Conservation (phyloP, 2,888 invertebrate species). For the Amphimallon solstitiale region DNA sequence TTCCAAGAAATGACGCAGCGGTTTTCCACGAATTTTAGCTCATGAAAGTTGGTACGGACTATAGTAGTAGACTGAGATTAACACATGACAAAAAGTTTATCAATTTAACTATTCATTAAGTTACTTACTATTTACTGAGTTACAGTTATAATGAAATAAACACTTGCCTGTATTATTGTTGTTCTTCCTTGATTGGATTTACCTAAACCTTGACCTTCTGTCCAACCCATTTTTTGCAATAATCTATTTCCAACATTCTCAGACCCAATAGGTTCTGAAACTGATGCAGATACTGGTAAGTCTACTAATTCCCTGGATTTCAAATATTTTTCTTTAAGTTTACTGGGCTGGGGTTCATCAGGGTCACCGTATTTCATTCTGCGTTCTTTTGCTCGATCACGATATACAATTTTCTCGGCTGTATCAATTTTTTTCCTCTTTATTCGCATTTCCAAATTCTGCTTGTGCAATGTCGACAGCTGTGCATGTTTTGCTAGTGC, state of each 20-base stretch:
- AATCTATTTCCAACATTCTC: constrained; percentile 95
- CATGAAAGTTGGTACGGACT: too few relatives aligned
- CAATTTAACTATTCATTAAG: too few relatives aligned
- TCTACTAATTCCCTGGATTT: constrained; percentile 67
- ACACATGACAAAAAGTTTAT: too few relatives aligned
- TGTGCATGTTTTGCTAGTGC: constrained; percentile 91
- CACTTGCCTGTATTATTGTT: constrained; percentile 86
- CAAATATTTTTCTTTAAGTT: constrained; percentile 77
- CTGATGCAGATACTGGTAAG: constrained; percentile 65
- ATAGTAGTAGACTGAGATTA: too few relatives aligned
- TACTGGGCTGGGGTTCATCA: constrained; percentile 79
- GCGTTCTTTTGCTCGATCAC: constrained; percentile 96
- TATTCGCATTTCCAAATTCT: constrained; percentile 73
- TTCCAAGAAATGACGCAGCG: too few relatives aligned
- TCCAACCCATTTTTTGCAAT: constrained; percentile 99
- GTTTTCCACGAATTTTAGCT: too few relatives aligned
- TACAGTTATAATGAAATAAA: background rate
- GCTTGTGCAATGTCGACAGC: constrained; percentile 93
- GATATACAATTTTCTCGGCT: constrained; percentile 68
- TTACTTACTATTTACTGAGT: too few relatives aligned
- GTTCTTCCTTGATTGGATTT: constrained; percentile 92
- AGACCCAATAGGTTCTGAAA: constrained; percentile 77
- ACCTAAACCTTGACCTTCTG: constrained; percentile 95
- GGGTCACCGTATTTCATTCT: constrained; percentile 92
- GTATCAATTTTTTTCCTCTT: constrained; percentile 49